A percentile compares a stretch with the other conserved stretches of the same genome.
phyloP scores from a whole-genome alignment of 2,113 vertebrate genomes.

The Cavia aperea region DNA sequence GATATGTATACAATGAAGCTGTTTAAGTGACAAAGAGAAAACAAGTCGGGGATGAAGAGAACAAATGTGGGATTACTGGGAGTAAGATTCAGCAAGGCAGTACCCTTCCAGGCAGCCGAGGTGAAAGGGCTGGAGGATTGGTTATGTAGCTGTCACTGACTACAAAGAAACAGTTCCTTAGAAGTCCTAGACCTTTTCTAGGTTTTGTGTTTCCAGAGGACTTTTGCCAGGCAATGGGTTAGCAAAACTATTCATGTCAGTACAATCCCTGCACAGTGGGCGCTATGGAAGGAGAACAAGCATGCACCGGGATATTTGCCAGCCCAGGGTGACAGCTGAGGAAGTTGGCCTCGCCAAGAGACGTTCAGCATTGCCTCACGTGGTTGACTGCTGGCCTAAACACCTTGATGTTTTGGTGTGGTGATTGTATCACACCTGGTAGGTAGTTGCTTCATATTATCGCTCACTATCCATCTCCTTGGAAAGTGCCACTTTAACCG shows the following conservation, averaged over 20 bases:
- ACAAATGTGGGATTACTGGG: rapidly evolving
- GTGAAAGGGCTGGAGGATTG: not conserved
- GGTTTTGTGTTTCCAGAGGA: constrained; percentile 19
- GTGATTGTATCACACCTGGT: not conserved
- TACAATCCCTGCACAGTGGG: not conserved
- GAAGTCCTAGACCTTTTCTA: not conserved
- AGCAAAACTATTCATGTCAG: not conserved
- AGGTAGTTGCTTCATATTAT: not conserved
- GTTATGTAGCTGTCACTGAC: not conserved
- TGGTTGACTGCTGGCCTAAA: rapidly evolving
- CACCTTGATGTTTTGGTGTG: not conserved
- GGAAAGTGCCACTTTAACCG: not conserved
- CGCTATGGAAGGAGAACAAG: not conserved
- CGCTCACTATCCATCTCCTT: not conserved
- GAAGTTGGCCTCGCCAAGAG: not conserved
- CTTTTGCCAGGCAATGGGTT: constrained; percentile 8
- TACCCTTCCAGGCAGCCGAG: not conserved
- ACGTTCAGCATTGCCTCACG: too few species aligned
- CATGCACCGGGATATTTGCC: not conserved
- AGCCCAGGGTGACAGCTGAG: not conserved
- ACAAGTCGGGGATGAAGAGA: not conserved
- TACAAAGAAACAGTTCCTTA: not conserved
- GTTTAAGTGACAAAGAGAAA: not conserved
- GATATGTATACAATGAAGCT: not conserved
- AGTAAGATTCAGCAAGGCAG: not conserved